Evolutionary conservation across 2,113 vertebrate genomes (phyloP).

Genomic region (Podocnemis expansa): DNA sequence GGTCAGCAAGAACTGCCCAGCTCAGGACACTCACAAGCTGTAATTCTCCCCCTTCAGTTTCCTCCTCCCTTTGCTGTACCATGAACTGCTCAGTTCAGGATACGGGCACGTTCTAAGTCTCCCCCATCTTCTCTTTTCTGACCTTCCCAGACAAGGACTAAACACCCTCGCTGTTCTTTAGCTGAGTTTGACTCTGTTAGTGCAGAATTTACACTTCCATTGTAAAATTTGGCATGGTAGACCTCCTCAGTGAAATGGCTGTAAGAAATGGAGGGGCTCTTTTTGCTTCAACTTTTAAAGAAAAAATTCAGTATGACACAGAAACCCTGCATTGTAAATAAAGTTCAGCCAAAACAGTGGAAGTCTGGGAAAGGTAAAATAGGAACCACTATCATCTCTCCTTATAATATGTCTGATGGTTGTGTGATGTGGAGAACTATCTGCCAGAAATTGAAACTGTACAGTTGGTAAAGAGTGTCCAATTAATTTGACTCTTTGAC

Average conservation of each 20-base stretch:
- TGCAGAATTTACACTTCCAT: background rate
- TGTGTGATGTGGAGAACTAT: background rate
- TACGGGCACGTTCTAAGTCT: background rate
- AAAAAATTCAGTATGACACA: background rate
- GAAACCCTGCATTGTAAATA: background rate
- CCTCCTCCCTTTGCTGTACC: background rate
- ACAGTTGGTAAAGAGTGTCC: fast-evolving
- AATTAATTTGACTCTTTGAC: background rate
- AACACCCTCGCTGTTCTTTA: background rate
- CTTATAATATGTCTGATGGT: background rate
- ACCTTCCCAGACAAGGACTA: conserved; percentile 4
- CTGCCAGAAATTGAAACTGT: fast-evolving
- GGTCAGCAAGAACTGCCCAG: background rate
- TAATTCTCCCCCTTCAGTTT: background rate
- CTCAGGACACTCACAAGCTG: background rate
- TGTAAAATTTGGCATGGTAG: background rate
- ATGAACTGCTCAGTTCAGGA: background rate
- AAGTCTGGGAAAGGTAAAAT: background rate
- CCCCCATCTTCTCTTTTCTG: background rate
- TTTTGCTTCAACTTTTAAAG: background rate
- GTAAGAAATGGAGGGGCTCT: background rate
- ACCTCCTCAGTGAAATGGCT: background rate
- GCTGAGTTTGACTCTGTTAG: background rate
- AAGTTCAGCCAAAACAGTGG: background rate
- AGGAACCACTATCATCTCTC: fast-evolving